Base-by-base conservation (phyloP, 2,797 vertebrate genomes). In the Rhinophrynus dorsalis region DNA sequence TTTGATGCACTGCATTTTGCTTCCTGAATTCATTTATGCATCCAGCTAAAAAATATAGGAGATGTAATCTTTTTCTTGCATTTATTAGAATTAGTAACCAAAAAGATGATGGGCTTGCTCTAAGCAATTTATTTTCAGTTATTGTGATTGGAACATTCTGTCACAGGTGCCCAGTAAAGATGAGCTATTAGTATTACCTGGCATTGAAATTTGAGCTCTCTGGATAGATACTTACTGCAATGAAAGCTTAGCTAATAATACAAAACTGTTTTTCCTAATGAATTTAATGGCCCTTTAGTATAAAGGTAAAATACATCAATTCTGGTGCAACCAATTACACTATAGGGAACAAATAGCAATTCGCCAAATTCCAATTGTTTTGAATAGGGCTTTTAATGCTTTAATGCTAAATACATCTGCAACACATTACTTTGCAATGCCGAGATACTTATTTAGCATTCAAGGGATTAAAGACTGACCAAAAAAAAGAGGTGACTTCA, bases 81-180 rank as follows among this genome's bases (percentile, higher is more conserved):
- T 3, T 40, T 35, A 47, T 58, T 47, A 50, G 40, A 67, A 58
- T 48, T 68, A 51, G 44, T 29, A 40, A n/a, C 44, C 59, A 55
- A 32, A 68, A 51, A 68, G 48, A 6, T 59, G 45, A 50, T 59
- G 44, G 20, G 29, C 33, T 27, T 20, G 6, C 30, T 40, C 13
- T 13, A 60, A 58, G 38, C 33, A 40, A 65, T 65, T 40, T 54
- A 42, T 60, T 68, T 60, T 38, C 50, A 44, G 50, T 51, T 32
- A 21, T 58, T 17, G 54, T 30, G 30, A 48, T 38, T 58, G 23
- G 17, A 50, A 48, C 54, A 58, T 57, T 27, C 37, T 60, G 57
- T 67, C 54, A 48, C 20, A 48, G 30, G 5, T 37, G 15, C 20
- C n/a, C 54, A 26, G 30, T 37, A 9, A 58, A 32, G 50, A 67